These are phyloP conservation scores for Apamea crenata DNA, from an alignment of 2,888 invertebrate genomes.

Conservation along the genomic window DNA sequence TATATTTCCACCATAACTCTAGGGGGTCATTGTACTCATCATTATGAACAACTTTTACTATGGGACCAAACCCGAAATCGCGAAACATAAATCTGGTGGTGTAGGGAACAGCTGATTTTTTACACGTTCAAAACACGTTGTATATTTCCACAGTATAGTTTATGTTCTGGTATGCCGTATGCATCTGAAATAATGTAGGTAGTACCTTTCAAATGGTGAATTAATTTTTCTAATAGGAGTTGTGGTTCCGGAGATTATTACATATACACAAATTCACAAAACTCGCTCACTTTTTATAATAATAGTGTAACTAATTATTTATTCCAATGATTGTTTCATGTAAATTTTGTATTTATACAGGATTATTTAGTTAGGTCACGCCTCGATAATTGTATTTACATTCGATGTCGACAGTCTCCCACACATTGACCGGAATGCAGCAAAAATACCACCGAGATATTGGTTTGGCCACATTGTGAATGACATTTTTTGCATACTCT, in stretches of 20 bases:
- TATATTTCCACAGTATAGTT: no score
- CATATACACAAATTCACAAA: no score
- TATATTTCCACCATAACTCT: no score
- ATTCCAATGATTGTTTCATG: not conserved
- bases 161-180: no score
- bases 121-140: no score
- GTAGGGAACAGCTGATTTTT: no score
- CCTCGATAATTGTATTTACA: not conserved
- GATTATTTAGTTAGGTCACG: not conserved
- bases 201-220: not conserved
- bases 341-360: not conserved
- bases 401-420: not conserved
- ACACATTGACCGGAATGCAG: not conserved
- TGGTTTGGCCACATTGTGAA: not conserved
- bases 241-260: no score
- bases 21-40: no score
- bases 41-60: no score
- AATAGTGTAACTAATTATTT: not conserved
- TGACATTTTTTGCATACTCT: not conserved
- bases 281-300: no score
- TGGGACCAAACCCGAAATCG: no score
- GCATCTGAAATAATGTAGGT: not conserved
- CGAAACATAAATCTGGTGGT: no score
- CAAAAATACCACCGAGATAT: conserved; percentile 9
- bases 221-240: not conserved